These are phyloP conservation scores for Papilio demoleus DNA, from an alignment of 2,888 invertebrate genomes.

Conservation along the genomic window DNA sequence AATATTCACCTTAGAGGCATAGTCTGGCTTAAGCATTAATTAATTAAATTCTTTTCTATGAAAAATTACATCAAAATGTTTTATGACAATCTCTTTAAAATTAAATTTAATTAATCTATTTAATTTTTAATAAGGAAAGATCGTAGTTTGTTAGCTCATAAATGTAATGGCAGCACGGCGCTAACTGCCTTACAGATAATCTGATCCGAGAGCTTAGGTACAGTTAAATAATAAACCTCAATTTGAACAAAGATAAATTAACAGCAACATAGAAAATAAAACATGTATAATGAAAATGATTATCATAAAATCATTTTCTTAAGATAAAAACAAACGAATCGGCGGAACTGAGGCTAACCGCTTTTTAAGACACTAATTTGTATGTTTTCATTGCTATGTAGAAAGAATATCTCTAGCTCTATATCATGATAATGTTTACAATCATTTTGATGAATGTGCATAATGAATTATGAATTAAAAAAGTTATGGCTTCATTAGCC, in stretches of 20 bases:
- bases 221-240: slow-evolving; percentile 6
- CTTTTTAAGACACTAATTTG: not conserved
- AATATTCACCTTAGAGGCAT: too few species aligned
- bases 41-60: too few species aligned
- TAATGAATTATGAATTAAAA: not conserved
- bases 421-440: too few species aligned
- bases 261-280: not conserved
- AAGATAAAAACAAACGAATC: not conserved
- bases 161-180: not conserved
- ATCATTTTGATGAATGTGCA: not conserved
- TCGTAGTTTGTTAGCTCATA: too few species aligned
- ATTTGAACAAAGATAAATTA: not conserved
- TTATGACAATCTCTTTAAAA: too few species aligned
- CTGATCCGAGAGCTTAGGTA: not conserved
- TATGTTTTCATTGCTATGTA: not conserved
- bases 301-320: not conserved
- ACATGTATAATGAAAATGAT: not conserved
- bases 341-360: not conserved
- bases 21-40: too few species aligned
- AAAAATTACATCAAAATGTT: too few species aligned
- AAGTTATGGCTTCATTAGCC: not conserved
- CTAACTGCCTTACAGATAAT: not conserved
- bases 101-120: too few species aligned
- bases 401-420: not conserved
- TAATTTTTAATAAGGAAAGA: too few species aligned